A percentile compares a stretch with the other conserved stretches of the same genome.
Conservation (phyloP, 2,113 vertebrate species). For the Globicephala melas region DNA sequence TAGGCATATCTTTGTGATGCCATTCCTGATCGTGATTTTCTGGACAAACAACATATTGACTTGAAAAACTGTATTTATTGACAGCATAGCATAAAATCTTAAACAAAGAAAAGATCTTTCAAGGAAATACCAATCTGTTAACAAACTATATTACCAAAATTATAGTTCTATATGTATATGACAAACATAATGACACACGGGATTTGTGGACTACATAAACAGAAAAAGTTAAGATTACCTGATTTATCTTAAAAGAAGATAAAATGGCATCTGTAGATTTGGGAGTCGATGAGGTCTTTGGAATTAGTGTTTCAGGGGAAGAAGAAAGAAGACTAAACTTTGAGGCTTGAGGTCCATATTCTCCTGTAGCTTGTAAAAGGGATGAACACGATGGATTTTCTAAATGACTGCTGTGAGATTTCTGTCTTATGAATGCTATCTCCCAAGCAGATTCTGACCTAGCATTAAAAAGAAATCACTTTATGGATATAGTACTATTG, state of each 20-base stretch:
- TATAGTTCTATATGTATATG: background rate
- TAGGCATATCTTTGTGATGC: background rate
- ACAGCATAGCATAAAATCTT: background rate
- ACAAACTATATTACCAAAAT: background rate
- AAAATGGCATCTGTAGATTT: conserved; percentile 68
- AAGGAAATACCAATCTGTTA: background rate
- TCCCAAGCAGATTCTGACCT: conserved; percentile 92
- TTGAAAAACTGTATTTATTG: background rate
- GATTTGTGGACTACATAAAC: background rate
- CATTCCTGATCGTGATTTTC: background rate
- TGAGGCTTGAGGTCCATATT: conserved; percentile 66
- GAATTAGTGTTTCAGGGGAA: conserved; percentile 54
- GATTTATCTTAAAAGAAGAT: conserved; percentile 73
- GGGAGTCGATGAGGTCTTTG: conserved; percentile 56
- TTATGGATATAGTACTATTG: background rate
- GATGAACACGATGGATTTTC: conserved; percentile 81
- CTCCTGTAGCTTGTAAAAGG: conserved; percentile 61
- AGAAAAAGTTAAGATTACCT: conserved; percentile 70
- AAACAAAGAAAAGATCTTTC: background rate
- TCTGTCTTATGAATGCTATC: conserved; percentile 91
- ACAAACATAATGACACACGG: background rate
- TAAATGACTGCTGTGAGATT: conserved; percentile 76
- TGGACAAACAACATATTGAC: background rate
- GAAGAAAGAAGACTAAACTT: background rate
- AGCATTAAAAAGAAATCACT: conserved; percentile 62